Conservation (phyloP, 2,888 invertebrate genomes). For the Adelphocoris suturalis region DNA sequence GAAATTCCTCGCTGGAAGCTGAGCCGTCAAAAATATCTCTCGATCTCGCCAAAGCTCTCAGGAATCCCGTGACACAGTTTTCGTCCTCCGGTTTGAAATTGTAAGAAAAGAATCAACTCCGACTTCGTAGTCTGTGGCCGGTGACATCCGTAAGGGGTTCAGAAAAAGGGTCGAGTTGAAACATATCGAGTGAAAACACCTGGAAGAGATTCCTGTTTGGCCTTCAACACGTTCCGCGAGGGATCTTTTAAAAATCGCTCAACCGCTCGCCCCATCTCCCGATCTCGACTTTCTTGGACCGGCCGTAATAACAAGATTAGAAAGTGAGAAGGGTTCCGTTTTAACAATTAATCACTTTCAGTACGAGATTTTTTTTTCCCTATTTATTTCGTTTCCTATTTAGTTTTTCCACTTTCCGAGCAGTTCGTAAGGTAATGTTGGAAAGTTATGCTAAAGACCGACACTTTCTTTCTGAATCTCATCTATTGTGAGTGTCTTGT, state of each 20-base stretch:
- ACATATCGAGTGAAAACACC: neutral
- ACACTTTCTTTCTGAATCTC: too few species aligned
- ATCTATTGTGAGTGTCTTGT: too few species aligned
- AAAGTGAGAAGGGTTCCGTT: slow-evolving; percentile 56
- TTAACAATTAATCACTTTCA: slow-evolving; percentile 24
- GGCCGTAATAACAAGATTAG: slow-evolving; percentile 53
- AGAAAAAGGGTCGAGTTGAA: neutral
- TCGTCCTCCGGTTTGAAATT: neutral
- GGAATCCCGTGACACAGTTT: neutral
- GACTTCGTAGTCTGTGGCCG: neutral
- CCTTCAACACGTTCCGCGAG: slow-evolving; percentile 50
- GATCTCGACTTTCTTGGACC: slow-evolving; percentile 44
- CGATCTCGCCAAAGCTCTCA: neutral
- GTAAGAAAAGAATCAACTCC: neutral
- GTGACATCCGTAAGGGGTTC: neutral
- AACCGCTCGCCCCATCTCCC: slow-evolving; percentile 32
- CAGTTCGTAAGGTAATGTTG: too few species aligned
- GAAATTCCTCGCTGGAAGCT: neutral
- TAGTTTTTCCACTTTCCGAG: too few species aligned
- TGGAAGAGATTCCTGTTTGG: slow-evolving; percentile 15
- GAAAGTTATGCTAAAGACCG: too few species aligned
- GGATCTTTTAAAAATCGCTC: slow-evolving; percentile 49
- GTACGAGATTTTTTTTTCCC: too few species aligned
- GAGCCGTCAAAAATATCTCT: neutral
- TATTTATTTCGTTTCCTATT: neutral